Percentiles rank a stretch among this genome's conserved stretches.
These are phyloP conservation scores for Eonycteris spelaea DNA, from an alignment of 2,113 vertebrate genomes.

Conservation along the genomic window DNA sequence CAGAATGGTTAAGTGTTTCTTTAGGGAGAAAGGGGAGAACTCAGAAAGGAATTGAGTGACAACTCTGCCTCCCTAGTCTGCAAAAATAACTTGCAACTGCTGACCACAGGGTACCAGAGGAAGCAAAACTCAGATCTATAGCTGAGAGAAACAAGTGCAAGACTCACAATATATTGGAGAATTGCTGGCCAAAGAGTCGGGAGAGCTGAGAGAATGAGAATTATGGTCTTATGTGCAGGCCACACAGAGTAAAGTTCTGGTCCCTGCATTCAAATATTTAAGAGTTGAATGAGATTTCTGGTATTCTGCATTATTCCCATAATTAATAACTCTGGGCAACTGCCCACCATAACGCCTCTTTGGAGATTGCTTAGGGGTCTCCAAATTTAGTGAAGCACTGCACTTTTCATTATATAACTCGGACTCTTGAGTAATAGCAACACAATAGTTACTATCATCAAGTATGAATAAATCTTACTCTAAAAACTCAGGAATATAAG, in stretches of 20 bases:
- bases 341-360: background rate
- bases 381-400: background rate
- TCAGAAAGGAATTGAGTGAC: background rate
- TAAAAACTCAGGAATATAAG: background rate
- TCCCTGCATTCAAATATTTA: background rate
- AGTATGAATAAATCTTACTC: background rate
- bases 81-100: background rate
- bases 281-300: background rate
- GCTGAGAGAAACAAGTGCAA: background rate
- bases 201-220: background rate
- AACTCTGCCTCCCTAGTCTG: background rate
- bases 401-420: background rate
- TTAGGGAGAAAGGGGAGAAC: background rate
- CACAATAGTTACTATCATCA: background rate
- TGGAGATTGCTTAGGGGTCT: background rate
- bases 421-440: background rate
- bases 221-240: fast-evolving
- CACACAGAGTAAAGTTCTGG: fast-evolving
- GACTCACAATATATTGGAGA: background rate
- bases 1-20: background rate
- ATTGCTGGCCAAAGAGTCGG: background rate
- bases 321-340: background rate
- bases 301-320: background rate
- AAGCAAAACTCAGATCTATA: background rate
- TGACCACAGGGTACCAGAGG: background rate